These are phyloP conservation scores for Oreochromis tanganicae DNA, from an alignment of 2,113 vertebrate species.

Conservation along the genomic window DNA sequence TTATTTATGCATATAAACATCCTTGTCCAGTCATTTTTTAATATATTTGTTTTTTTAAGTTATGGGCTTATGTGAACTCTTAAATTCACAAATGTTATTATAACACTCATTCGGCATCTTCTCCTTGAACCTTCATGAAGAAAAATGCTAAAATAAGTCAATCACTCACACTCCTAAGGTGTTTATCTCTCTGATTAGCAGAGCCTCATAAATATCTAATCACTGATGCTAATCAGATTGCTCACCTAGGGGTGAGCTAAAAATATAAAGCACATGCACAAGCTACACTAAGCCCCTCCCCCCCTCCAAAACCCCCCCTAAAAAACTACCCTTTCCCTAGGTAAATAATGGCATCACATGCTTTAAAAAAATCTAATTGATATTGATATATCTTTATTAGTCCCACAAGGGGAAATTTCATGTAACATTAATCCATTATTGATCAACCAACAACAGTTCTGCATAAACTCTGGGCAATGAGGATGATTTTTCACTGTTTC, in stretches of 20 bases:
- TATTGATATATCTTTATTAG: too few species aligned
- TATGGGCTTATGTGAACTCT: not conserved
- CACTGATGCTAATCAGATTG: conserved; percentile 63
- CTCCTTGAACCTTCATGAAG: not conserved
- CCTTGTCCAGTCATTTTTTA: not conserved
- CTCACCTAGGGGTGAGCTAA: conserved; percentile 50
- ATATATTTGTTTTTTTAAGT: not conserved
- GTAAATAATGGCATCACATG: not conserved
- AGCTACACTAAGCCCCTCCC: not conserved
- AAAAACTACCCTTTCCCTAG: not conserved
- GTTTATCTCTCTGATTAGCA: conserved; percentile 61
- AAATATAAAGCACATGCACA: conserved; percentile 31
- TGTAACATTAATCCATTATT: not conserved
- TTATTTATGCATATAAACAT: too few species aligned
- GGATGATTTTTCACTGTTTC: not conserved
- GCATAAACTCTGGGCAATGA: not conserved
- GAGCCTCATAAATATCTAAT: conserved; percentile 60
- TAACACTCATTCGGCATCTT: not conserved
- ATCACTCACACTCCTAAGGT: not conserved
- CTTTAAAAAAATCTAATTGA: not conserved
- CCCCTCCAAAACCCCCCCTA: rapidly evolving
- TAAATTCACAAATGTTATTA: not conserved
- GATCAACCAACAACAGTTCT: not conserved
- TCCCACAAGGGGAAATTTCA: too few species aligned
- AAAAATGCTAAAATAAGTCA: conserved; percentile 1